Conservation (phyloP, 2,797 vertebrate genomes). For the Xyrichtys novacula region DNA sequence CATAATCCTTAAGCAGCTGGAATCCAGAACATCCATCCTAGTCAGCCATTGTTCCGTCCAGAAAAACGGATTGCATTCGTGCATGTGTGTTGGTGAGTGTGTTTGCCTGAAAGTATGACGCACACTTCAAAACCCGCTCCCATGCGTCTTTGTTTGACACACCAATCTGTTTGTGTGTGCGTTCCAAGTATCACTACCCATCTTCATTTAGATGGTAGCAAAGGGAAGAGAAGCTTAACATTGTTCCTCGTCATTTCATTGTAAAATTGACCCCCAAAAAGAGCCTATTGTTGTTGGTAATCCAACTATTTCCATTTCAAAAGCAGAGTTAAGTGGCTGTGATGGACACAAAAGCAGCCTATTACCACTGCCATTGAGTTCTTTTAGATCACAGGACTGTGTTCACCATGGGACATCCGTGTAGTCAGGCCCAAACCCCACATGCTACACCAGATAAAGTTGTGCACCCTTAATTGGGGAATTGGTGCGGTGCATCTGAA, state of each 20-base stretch:
- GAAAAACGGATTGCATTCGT: conserved; percentile 45
- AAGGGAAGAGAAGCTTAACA: conserved; percentile 47
- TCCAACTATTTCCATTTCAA: conserved; percentile 76
- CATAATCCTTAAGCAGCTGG: conserved; percentile 76
- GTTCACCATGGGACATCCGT: conserved; percentile 27
- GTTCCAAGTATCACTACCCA: conserved; percentile 16
- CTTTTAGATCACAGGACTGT: conserved; percentile 38
- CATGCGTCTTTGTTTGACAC: too few relatives aligned
- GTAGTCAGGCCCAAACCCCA: conserved; percentile 36
- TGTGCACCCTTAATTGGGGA: conserved; percentile 35
- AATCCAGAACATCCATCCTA: conserved; percentile 77
- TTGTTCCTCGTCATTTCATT: conserved; percentile 42
- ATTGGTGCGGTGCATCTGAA: conserved; percentile 38
- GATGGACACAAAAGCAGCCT: conserved; percentile 66
- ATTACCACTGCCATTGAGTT: conserved; percentile 52
- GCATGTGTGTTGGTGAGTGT: conserved; percentile 1
- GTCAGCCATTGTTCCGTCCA: conserved; percentile 75
- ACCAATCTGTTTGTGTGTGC: conserved; percentile 34
- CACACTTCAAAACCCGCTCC: too few relatives aligned
- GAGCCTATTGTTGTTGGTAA: conserved; percentile 67
- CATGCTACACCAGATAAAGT: conserved; percentile 39
- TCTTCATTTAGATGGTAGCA: conserved; percentile 59
- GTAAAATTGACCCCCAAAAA: conserved; percentile 56
- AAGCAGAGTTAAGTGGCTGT: conserved; percentile 66
- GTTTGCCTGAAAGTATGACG: conserved; percentile 41